Conservation (phyloP, 2,888 invertebrate genomes). For the Torymus auratus region DNA sequence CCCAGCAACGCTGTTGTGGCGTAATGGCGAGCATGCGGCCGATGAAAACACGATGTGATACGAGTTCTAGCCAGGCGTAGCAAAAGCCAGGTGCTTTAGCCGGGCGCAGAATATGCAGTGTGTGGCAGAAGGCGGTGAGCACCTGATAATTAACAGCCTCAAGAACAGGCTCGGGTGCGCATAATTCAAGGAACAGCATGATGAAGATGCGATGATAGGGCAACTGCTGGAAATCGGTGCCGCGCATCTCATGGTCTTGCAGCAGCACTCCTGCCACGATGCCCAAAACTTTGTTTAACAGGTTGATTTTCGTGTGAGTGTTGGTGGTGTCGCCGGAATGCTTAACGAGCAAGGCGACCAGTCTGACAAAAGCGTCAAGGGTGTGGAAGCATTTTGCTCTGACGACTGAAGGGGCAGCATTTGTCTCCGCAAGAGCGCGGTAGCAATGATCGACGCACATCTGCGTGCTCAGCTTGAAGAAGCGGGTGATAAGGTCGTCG, state of each 20-base stretch:
- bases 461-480: constrained; percentile 97
- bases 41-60: constrained; percentile 97
- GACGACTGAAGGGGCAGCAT: constrained; percentile 82
- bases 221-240: constrained; percentile 95
- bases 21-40: constrained; percentile 94
- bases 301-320: constrained; percentile 96
- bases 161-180: constrained; percentile 93
- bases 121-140: constrained; percentile 96
- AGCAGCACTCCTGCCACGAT: constrained; percentile 96
- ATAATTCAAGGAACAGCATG: constrained; percentile 97
- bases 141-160: constrained; percentile 97
- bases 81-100: constrained; percentile 96
- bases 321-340: constrained; percentile 94
- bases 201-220: constrained; percentile 98
- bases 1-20: constrained; percentile 97
- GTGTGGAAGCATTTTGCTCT: constrained; percentile 96
- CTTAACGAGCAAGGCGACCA: constrained; percentile 96
- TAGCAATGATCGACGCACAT: constrained; percentile 97
- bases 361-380: constrained; percentile 95
- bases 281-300: constrained; percentile 95
- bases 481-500: constrained; percentile 97
- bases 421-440: constrained; percentile 86
- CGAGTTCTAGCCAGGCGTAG: constrained; percentile 98
- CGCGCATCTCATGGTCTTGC: constrained; percentile 96
- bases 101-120: constrained; percentile 94